These are phyloP conservation scores for Sapajus apella DNA, from an alignment of 2,113 vertebrate species.

Conservation along the genomic window DNA sequence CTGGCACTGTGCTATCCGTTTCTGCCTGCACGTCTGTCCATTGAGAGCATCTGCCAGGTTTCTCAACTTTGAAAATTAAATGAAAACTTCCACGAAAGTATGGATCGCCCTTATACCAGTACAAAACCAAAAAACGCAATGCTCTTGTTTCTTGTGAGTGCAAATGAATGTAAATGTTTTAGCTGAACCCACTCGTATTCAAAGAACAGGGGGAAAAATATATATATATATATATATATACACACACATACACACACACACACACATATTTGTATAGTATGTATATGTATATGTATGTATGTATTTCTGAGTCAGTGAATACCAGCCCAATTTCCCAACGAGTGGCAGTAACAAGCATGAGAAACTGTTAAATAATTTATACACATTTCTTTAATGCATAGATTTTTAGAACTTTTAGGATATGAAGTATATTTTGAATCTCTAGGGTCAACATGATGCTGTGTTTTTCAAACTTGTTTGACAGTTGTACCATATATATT, in stretches of 20 bases:
- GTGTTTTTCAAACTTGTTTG: conserved; percentile 10
- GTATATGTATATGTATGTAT: no score
- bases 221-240: no score
- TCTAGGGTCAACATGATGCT: not conserved
- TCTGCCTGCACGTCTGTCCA: no score
- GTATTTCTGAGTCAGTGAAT: not conserved
- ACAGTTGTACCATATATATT: not conserved
- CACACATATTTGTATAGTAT: no score
- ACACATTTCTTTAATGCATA: not conserved
- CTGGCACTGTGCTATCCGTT: not conserved
- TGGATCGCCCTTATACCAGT: not conserved
- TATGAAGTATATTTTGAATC: not conserved
- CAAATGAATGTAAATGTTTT: not conserved
- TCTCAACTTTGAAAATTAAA: not conserved
- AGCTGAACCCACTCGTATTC: not conserved
- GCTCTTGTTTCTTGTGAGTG: not conserved
- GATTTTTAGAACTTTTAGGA: not conserved
- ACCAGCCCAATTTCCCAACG: not conserved
- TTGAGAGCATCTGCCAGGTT: not conserved
- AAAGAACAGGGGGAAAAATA: not conserved
- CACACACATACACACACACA: no score
- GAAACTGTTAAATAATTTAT: not conserved
- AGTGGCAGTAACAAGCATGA: not conserved
- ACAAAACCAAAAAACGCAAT: not conserved
- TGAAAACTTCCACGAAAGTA: not conserved